Base-by-base conservation (phyloP, 2,888 invertebrate genomes). In the Pseudolycoriella hygida region DNA sequence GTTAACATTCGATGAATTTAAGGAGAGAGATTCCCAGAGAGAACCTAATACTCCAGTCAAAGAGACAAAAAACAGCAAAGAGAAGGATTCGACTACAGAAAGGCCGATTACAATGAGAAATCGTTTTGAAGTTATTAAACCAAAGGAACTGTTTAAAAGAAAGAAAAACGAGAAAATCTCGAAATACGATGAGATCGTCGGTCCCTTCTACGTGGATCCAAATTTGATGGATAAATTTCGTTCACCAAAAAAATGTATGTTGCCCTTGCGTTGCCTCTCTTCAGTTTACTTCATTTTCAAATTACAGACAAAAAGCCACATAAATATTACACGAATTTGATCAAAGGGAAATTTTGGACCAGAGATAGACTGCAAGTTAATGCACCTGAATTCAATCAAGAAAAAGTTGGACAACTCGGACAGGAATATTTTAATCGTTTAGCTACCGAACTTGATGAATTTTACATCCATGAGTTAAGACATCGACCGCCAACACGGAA, bases 161-260 rank as follows among this genome's bases (percentile, higher is more conserved):
- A 31, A 32, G 17, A 40, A 40, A 34, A 40, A 45, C 19, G 14
- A 31, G 20, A 30, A 30, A 38, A 17, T 32, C 17, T 14, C 32
- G 39, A 44, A 45, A 34, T 11, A 19, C 17, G 48, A 50, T 46
- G 46, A 47, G 39, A 38, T 42, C 18, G 44, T 41, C 19, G 50
- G 50, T 3, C 48, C 47, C 39, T 44, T 47, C 19, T 50, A 50
- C 43, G 41, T 46, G 3, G 50, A 50, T 45, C 50, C 50, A 17
- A 44, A 43, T 37, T 15, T 47, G 8, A 40, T 48, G 39, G 50
- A 50, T 14, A 48, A 47, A 46, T 45, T 17, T 17, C 15, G 39
- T 11, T 10, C 17, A 5, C 34, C 34, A 12, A 34, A 34, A 12
- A 34, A 34, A 34, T 34, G 34, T 34, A 30, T 30, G 6, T n/a